Conservation (phyloP, 2,888 invertebrate species). For the Eulithis testata region DNA sequence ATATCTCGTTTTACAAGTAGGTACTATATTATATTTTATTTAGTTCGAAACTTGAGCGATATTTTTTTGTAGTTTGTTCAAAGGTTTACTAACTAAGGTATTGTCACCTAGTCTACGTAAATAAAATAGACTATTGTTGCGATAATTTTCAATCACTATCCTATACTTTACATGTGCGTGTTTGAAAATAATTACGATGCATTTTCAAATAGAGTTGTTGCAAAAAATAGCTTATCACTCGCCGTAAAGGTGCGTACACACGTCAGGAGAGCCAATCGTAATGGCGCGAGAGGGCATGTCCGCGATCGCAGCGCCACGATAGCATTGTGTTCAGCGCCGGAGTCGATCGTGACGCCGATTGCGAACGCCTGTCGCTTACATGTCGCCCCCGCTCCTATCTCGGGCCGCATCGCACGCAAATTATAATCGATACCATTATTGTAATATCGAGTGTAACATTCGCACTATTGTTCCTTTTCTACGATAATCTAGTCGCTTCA, state of each 20-base stretch:
- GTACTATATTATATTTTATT: too few relatives aligned
- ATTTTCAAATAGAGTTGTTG: slow-evolving; percentile 43
- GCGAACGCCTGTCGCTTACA: slow-evolving; percentile 79
- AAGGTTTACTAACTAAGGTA: too few relatives aligned
- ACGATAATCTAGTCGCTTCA: slow-evolving; percentile 51
- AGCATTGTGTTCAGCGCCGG: slow-evolving; percentile 77
- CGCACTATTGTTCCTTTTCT: slow-evolving; percentile 75
- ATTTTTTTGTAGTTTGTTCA: too few relatives aligned
- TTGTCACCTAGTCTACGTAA: too few relatives aligned
- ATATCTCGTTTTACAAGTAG: too few relatives aligned
- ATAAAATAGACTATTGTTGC: too few relatives aligned
- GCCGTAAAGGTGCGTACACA: slow-evolving; percentile 67
- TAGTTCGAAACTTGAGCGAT: too few relatives aligned
- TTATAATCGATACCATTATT: slow-evolving; percentile 85
- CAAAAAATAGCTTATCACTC: slow-evolving; percentile 70
- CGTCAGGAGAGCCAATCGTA: slow-evolving; percentile 74
- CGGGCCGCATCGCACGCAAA: slow-evolving; percentile 81
- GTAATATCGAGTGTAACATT: slow-evolving; percentile 81
- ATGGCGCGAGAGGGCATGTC: slow-evolving; percentile 78
- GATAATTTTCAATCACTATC: too few relatives aligned
- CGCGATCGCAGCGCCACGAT: slow-evolving; percentile 79
- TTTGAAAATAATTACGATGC: neutral
- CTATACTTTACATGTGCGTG: too few relatives aligned
- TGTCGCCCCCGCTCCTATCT: slow-evolving; percentile 79
- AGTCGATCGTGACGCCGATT: slow-evolving; percentile 80